A percentile compares a stretch with the other conserved stretches of the same genome.
Conservation (phyloP, 2,797 vertebrate species). For the Erpetoichthys calabaricus region DNA sequence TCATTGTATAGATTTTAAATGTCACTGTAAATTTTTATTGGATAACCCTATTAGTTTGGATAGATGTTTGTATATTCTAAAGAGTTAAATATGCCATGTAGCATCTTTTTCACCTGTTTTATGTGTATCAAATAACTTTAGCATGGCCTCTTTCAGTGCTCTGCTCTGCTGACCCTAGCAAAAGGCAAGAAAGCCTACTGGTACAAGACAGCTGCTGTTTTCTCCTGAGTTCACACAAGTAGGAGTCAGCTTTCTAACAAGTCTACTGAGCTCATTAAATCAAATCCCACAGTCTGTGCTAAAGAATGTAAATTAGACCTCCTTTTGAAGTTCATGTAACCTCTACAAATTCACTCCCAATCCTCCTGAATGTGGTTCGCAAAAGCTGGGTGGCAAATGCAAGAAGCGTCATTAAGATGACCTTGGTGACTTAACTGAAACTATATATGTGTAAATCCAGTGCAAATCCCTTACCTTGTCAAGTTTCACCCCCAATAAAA, state of each 20-base stretch:
- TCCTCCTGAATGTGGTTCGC: conserved; percentile 16
- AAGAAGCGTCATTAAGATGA: conserved; percentile 55
- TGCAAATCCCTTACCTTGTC: conserved; percentile 67
- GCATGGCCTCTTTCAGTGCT: background rate
- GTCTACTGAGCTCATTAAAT: conserved; percentile 54
- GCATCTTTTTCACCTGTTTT: background rate
- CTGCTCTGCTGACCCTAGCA: conserved; percentile 2
- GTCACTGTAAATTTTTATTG: too few species aligned
- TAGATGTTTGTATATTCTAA: too few species aligned
- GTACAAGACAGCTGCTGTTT: conserved; percentile 6
- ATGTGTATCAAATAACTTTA: too few species aligned
- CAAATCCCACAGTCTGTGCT: conserved; percentile 38
- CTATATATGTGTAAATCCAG: conserved; percentile 92
- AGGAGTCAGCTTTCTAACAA: conserved; percentile 51
- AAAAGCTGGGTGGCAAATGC: conserved; percentile 52
- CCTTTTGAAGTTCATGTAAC: conserved; percentile 39
- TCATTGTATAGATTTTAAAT: too few species aligned
- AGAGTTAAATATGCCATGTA: too few species aligned
- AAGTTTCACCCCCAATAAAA: conserved; percentile 65
- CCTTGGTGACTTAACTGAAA: conserved; percentile 81
- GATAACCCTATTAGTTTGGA: too few species aligned
- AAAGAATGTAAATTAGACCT: conserved; percentile 55
- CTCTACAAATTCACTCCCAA: conserved; percentile 25
- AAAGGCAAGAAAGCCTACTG: conserved; percentile 1
- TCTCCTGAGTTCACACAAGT: conserved; percentile 6